Evolutionary conservation across 2,797 vertebrate species (phyloP).

Genomic region (Neosalanx taihuensis): DNA sequence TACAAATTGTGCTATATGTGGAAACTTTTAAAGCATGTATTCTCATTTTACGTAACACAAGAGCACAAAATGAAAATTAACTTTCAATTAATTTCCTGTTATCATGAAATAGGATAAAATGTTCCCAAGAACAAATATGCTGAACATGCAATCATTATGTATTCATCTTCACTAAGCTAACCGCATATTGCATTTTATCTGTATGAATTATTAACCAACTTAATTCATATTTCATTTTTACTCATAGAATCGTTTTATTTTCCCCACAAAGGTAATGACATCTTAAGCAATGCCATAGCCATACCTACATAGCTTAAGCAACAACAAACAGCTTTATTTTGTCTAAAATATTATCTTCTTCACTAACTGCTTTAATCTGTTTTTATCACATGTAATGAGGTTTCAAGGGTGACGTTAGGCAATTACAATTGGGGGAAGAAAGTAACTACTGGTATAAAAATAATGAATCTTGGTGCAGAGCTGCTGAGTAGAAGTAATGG

Average conservation of each 20-base stretch:
- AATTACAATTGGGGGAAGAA: background rate
- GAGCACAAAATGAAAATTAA: constrained; percentile 60
- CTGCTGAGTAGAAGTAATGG: constrained; percentile 34
- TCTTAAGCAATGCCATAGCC: constrained; percentile 47
- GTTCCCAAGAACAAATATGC: constrained; percentile 67
- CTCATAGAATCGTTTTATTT: constrained; percentile 66
- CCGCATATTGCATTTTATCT: constrained; percentile 67
- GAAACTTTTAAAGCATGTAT: constrained; percentile 68
- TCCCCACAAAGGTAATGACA: constrained; percentile 66
- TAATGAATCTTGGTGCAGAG: constrained; percentile 5
- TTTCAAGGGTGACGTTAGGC: background rate
- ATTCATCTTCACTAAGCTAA: constrained; percentile 65
- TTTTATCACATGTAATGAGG: background rate
- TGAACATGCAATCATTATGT: constrained; percentile 65
- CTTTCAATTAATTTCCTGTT: constrained; percentile 69
- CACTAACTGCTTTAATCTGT: background rate
- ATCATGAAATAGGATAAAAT: constrained; percentile 62
- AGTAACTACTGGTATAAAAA: constrained; percentile 5
- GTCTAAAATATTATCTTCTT: background rate
- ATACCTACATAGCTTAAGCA: constrained; percentile 25
- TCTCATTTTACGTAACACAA: constrained; percentile 65
- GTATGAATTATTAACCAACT: constrained; percentile 71
- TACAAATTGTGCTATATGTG: constrained; percentile 58
- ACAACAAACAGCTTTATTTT: constrained; percentile 10
- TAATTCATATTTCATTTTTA: constrained; percentile 75